These are phyloP conservation scores for Acridotheres tristis DNA, from an alignment of 2,797 vertebrate genomes.

Conservation along the genomic window DNA sequence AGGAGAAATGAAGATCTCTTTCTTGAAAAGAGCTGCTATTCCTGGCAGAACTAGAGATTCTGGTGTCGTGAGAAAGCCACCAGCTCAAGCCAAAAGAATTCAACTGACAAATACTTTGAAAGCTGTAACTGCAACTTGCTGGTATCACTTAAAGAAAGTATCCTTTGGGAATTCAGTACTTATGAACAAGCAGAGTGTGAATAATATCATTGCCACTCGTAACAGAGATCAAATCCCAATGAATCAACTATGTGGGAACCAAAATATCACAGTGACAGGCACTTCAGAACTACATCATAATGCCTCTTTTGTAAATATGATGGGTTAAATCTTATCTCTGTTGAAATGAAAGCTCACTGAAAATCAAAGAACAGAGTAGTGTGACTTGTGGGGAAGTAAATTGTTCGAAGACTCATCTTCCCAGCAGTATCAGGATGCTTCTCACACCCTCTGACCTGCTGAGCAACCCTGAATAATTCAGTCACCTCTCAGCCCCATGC, in stretches of 20 bases:
- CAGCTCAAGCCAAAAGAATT: background rate
- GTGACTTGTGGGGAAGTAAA: background rate
- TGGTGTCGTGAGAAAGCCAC: accelerated
- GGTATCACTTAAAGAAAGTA: background rate
- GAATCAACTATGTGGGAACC: background rate
- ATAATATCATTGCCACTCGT: background rate
- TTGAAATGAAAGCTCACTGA: background rate
- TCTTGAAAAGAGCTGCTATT: background rate
- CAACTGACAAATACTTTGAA: background rate
- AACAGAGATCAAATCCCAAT: background rate
- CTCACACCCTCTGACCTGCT: background rate
- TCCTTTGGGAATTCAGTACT: background rate
- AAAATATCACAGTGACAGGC: background rate
- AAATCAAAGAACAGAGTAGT: background rate
- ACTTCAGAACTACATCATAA: background rate
- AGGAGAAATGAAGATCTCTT: background rate
- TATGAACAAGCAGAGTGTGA: background rate
- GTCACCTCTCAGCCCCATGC: background rate
- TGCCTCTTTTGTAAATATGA: background rate
- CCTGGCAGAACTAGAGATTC: background rate
- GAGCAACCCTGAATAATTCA: background rate
- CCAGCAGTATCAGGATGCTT: background rate
- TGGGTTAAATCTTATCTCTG: background rate
- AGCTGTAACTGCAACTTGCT: background rate
- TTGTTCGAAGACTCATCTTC: background rate